phyloP scores from a whole-genome alignment of 2,888 invertebrate genomes.

The Synergus japonicus region DNA sequence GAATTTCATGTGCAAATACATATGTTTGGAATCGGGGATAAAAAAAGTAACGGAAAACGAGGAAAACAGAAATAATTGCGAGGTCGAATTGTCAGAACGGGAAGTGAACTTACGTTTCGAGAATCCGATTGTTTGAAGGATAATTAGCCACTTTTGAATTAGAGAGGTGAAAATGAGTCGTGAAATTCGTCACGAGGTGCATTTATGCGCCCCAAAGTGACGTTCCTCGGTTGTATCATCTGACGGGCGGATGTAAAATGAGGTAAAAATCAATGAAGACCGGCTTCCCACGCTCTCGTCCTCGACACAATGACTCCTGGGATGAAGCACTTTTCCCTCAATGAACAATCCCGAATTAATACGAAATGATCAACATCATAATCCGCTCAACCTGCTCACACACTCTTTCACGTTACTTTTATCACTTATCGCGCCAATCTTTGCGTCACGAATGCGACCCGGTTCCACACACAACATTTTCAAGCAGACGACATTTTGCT shows the following conservation, averaged over 20 bases:
- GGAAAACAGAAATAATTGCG: not conserved
- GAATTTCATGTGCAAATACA: not conserved
- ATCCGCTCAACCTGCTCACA: not conserved
- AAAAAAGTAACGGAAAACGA: not conserved
- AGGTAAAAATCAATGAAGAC: slow-evolving; percentile 72
- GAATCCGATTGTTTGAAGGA: not conserved
- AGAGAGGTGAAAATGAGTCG: not conserved
- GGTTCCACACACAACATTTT: slow-evolving; percentile 66
- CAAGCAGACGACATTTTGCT: slow-evolving; percentile 74
- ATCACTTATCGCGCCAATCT: slow-evolving; percentile 67
- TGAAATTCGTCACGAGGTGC: slow-evolving; percentile 8
- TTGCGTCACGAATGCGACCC: slow-evolving; percentile 69
- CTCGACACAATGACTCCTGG: slow-evolving; percentile 38
- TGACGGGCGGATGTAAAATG: slow-evolving; percentile 59
- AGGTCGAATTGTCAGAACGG: not conserved
- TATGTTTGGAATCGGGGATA: not conserved
- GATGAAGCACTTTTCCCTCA: slow-evolving; percentile 34
- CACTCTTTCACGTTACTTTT: slow-evolving; percentile 56
- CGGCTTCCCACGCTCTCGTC: slow-evolving; percentile 56
- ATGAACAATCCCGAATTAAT: slow-evolving; percentile 45
- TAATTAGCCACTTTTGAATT: not conserved
- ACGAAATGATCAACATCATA: not conserved
- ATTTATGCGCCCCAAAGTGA: slow-evolving; percentile 52
- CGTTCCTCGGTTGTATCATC: slow-evolving; percentile 65
- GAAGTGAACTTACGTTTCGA: slow-evolving; percentile 26